Percentiles rank a stretch among this genome's conserved stretches.
Conservation (phyloP, 1,140 invertebrate genomes). For the Drosophila auraria region DNA sequence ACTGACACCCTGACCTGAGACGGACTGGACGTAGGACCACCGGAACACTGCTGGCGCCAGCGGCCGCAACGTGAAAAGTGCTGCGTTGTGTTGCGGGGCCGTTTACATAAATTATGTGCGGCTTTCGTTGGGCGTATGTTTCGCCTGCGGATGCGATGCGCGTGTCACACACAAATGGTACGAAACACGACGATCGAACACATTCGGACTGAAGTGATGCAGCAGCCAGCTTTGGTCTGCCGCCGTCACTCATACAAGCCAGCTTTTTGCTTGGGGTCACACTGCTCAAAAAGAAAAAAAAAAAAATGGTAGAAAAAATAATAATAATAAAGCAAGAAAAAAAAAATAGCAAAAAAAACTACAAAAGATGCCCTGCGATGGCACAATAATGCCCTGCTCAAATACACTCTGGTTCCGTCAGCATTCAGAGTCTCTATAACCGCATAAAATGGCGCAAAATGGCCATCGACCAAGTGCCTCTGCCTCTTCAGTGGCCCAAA, state of each 20-base stretch:
- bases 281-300: conserved; percentile 8
- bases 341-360: conserved; percentile 2
- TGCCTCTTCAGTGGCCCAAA: conserved; percentile 42
- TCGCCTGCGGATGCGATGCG: conserved; percentile 42
- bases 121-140: conserved; percentile 31
- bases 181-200: conserved; percentile 4
- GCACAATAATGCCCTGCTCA: conserved; percentile 31
- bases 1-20: background rate
- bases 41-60: conserved; percentile 21
- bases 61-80: conserved; percentile 8
- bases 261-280: conserved; percentile 12
- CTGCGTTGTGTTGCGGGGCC: conserved; percentile 12
- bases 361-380: conserved; percentile 4
- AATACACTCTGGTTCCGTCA: conserved; percentile 3
- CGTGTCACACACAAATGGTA: conserved; percentile 1
- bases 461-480: conserved; percentile 38
- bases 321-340: conserved; percentile 5
- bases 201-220: conserved; percentile 1
- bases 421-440: background rate
- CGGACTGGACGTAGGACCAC: background rate
- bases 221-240: conserved; percentile 31
- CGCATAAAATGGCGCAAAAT: conserved; percentile 11
- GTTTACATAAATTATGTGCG: conserved; percentile 25
- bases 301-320: background rate
- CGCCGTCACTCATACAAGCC: background rate